Evolutionary conservation across 64 coral and sea anemone species (phyloP).

Genomic region (Stylophora pistillata): DNA sequence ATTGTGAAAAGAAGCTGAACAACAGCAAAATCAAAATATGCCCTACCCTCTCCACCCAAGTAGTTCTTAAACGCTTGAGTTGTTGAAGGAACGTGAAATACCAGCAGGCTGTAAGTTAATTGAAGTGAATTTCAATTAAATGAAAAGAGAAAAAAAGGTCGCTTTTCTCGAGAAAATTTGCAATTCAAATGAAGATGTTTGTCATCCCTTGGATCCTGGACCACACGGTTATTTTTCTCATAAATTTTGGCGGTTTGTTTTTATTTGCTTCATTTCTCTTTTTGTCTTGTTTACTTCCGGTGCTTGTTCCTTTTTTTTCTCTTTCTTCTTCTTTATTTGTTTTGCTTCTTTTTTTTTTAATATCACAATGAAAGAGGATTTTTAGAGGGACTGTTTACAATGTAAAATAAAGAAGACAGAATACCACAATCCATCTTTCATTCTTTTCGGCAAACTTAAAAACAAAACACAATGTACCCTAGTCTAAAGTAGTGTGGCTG

Average conservation of each 20-base stretch:
- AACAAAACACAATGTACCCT: too few relatives aligned
- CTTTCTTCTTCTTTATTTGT: too few relatives aligned
- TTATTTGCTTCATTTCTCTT: neutral
- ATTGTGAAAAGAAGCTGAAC: neutral
- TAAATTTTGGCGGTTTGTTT: neutral
- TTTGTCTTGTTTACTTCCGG: neutral
- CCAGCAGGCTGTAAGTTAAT: neutral
- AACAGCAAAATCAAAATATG: neutral
- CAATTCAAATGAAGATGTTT: constrained; percentile 2
- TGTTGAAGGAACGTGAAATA: neutral
- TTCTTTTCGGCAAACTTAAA: too few relatives aligned
- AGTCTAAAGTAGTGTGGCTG: too few relatives aligned
- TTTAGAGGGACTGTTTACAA: too few relatives aligned
- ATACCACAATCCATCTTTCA: too few relatives aligned
- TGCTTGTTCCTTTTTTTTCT: neutral
- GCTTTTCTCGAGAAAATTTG: constrained; percentile 4
- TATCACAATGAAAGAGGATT: too few relatives aligned
- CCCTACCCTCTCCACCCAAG: neutral
- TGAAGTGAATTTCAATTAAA: neutral
- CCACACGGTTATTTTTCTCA: too few relatives aligned
- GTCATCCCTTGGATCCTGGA: neutral
- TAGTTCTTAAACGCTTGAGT: neutral
- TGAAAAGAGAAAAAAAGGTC: neutral
- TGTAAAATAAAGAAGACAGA: too few relatives aligned
- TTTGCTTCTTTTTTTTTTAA: too few relatives aligned